Evolutionary conservation across 2,888 invertebrate species (phyloP), one percentile per base, ranked within the genome.

Genomic region (Dromius quadrimaculatus): DNA sequence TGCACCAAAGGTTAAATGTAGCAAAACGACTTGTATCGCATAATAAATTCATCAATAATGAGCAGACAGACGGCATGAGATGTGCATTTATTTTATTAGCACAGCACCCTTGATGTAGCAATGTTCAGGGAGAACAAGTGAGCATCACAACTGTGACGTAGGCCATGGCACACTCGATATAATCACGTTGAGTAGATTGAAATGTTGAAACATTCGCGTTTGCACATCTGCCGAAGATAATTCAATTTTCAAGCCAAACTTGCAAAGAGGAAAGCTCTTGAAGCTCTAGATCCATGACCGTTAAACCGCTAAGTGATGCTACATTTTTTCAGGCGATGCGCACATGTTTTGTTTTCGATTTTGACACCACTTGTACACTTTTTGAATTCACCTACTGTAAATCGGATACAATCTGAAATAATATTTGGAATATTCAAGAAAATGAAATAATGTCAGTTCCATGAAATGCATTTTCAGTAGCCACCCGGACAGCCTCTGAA

Each of bases 61-160:
- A 62, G 38, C 34, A 57, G 50, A n/a, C 76, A 75, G 76, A 76
- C 75, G 76, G 76, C 77, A 78, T 76, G 76, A 77, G 79, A 79
- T 76, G 76, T 77, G 78, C 80, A 79, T 80, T 79, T 79, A 79
- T 79, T 79, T 79, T 79, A 79, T 79, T 78, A 77, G 78, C 2
- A n/a, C 75, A 77, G 79, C 76, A 76, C 77, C 74, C 76, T 74
- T 71, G 73, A 59, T 76, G 77, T 77, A n/a, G n/a, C 36, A 11
- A 36, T 36, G 36, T 8, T 36, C 36, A 36, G 36, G 36, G n/a
- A 36, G 36, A 36, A 36, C 36, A 36, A 36, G n/a, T 36, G 36
- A 36, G n/a, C n/a, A n/a, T n/a, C n/a, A 78, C 79, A 79, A 79
- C 79, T 79, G 79, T 78, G 78, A 75, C 78, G 36, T 36, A 36